These are phyloP conservation scores for Lasius platythorax DNA, from an alignment of 2,888 invertebrate genomes.

Conservation along the genomic window DNA sequence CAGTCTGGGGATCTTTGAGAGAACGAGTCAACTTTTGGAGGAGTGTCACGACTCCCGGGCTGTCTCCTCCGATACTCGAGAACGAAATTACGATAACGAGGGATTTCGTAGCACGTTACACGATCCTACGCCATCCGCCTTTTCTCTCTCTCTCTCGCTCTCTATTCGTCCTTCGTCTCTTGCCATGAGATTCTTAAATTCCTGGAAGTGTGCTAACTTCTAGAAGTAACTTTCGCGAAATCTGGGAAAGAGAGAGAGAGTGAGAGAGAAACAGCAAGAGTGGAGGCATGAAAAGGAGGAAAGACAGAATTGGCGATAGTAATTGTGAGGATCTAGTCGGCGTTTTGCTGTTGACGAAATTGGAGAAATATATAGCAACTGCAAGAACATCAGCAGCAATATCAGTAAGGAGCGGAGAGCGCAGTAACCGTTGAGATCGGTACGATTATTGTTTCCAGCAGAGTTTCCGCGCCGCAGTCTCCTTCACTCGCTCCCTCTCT, in stretches of 20 bases:
- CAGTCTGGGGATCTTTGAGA: conserved; percentile 40
- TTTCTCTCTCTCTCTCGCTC: conserved; percentile 38
- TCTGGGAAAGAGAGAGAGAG: conserved; percentile 22
- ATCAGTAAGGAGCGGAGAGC: conserved; percentile 38
- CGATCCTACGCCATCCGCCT: conserved; percentile 58
- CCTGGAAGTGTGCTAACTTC: conserved; percentile 41
- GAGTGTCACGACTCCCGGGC: conserved; percentile 54
- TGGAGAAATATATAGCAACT: conserved; percentile 52
- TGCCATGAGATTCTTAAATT: conserved; percentile 45
- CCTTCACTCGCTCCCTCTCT: conserved; percentile 3
- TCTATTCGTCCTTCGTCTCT: conserved; percentile 27
- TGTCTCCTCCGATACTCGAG: conserved; percentile 50
- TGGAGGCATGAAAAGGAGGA: conserved; percentile 7
- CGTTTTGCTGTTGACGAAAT: conserved; percentile 56
- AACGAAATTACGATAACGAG: conserved; percentile 68
- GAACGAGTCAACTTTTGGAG: conserved; percentile 53
- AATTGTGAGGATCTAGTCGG: conserved; percentile 45
- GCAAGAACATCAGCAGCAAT: conserved; percentile 53
- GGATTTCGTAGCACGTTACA: conserved; percentile 63
- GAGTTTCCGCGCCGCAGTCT: conserved; percentile 24
- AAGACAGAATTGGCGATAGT: conserved; percentile 43
- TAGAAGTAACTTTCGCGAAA: conserved; percentile 41
- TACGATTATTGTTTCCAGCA: conserved; percentile 58
- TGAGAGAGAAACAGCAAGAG: no score
- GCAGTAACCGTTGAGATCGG: conserved; percentile 54